A percentile compares a stretch with the other conserved stretches of the same genome.
phyloP scores from a whole-genome alignment of 2,797 vertebrate genomes.

The Thripadectes ignobilis region DNA sequence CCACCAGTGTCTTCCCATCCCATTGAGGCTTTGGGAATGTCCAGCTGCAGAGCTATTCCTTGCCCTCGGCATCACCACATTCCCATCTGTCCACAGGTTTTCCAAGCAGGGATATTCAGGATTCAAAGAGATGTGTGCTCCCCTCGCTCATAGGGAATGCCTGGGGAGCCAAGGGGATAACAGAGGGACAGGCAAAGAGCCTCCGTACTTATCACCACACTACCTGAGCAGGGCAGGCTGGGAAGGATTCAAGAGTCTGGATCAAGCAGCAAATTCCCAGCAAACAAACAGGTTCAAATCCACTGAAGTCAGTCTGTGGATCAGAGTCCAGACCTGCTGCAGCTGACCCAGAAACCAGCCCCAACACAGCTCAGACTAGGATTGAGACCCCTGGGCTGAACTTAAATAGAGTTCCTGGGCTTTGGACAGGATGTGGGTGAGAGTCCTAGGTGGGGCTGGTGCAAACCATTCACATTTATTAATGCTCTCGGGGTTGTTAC shows the following conservation, averaged over 20 bases:
- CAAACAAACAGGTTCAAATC: background rate
- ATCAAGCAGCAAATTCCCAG: background rate
- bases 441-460: background rate
- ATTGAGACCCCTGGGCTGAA: background rate
- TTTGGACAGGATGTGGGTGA: fast-evolving
- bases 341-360: background rate
- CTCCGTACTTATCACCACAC: background rate
- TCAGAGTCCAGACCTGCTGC: background rate
- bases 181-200: background rate
- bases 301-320: background rate
- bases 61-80: fast-evolving
- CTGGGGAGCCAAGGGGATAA: background rate
- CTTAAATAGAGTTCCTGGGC: background rate
- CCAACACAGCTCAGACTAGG: background rate
- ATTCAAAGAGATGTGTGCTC: background rate
- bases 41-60: background rate
- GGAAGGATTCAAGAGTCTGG: background rate
- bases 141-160: fast-evolving
- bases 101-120: background rate
- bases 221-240: background rate
- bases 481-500: background rate
- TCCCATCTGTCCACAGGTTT: background rate
- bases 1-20: background rate
- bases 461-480: background rate
- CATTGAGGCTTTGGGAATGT: background rate